Evolutionary conservation across 2,797 vertebrate genomes (phyloP).

Genomic region (Malacoctenus gilli): DNA sequence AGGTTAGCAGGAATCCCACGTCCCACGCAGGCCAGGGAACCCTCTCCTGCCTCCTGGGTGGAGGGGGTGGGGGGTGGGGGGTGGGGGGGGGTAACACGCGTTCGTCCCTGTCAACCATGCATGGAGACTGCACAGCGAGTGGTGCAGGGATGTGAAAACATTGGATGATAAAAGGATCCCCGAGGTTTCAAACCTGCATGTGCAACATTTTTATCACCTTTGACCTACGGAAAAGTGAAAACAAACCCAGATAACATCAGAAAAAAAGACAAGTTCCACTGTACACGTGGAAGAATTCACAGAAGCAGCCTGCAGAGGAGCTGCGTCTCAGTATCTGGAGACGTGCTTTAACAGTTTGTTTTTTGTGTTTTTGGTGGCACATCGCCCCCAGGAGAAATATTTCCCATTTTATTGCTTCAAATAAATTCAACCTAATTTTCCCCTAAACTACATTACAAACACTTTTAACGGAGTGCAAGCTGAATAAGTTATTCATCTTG

Average conservation of each 20-base stretch:
- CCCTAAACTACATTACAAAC: slow-evolving; percentile 76
- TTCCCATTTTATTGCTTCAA: slow-evolving; percentile 77
- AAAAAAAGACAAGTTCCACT: slow-evolving; percentile 53
- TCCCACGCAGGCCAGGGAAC: slow-evolving; percentile 54
- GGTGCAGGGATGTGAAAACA: slow-evolving; percentile 66
- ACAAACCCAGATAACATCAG: slow-evolving; percentile 42
- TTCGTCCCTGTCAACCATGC: slow-evolving; percentile 66
- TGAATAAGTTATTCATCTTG: slow-evolving; percentile 50
- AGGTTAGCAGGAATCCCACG: slow-evolving; percentile 56
- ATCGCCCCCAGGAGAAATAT: slow-evolving; percentile 74
- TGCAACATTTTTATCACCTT: slow-evolving; percentile 37
- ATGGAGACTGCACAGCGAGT: slow-evolving; percentile 74
- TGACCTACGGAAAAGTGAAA: slow-evolving; percentile 37
- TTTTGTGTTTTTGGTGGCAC: slow-evolving; percentile 80
- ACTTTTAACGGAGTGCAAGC: slow-evolving; percentile 43
- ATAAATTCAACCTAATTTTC: slow-evolving; percentile 78
- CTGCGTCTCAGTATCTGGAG: slow-evolving; percentile 66
- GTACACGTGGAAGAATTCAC: too few relatives aligned
- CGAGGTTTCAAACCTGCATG: slow-evolving; percentile 49
- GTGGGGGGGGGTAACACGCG: too few relatives aligned
- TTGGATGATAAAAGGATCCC: slow-evolving; percentile 63
- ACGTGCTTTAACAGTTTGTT: slow-evolving; percentile 80
- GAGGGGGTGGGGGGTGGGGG: neutral
- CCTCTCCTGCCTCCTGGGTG: slow-evolving; percentile 32
- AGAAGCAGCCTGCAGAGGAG: slow-evolving; percentile 34